Conservation (phyloP, 2,113 vertebrate genomes). For the Barbus barbus region DNA sequence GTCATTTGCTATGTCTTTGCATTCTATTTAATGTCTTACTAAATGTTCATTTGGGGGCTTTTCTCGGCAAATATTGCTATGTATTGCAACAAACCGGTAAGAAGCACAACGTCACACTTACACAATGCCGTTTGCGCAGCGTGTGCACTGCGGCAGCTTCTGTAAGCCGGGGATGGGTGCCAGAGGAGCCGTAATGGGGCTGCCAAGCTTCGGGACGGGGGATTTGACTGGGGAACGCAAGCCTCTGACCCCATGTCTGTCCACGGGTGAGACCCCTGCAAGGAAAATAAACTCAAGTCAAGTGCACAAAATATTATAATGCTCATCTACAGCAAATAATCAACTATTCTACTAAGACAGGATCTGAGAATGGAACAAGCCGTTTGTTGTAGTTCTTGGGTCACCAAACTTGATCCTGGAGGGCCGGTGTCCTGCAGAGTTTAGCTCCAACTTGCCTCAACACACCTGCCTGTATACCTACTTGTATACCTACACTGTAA, state of each 20-base stretch:
- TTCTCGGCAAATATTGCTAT: neutral
- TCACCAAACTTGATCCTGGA: no score
- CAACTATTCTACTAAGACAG: no score
- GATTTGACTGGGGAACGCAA: constrained; percentile 79
- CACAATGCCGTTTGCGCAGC: constrained; percentile 93
- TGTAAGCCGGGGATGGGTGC: constrained; percentile 81
- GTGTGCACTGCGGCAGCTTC: constrained; percentile 90
- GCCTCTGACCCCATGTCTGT: constrained; percentile 71
- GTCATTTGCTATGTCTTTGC: no score
- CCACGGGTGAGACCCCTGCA: constrained; percentile 80
- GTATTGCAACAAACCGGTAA: neutral
- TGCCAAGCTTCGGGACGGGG: constrained; percentile 80
- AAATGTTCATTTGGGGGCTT: neutral
- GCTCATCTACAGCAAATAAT: no score
- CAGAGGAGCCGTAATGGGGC: constrained; percentile 72
- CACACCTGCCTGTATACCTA: no score
- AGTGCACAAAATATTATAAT: no score
- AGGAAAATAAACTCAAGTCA: constrained; percentile 33
- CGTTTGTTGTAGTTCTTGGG: no score
- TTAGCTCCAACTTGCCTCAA: no score
- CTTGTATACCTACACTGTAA: no score
- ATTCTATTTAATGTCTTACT: neutral
- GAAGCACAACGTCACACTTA: constrained; percentile 70
- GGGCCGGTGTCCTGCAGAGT: no score
- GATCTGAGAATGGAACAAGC: no score